These are phyloP conservation scores for Notoglanidium macrostoma DNA, from an alignment of 2,797 vertebrate genomes.

Conservation along the genomic window DNA sequence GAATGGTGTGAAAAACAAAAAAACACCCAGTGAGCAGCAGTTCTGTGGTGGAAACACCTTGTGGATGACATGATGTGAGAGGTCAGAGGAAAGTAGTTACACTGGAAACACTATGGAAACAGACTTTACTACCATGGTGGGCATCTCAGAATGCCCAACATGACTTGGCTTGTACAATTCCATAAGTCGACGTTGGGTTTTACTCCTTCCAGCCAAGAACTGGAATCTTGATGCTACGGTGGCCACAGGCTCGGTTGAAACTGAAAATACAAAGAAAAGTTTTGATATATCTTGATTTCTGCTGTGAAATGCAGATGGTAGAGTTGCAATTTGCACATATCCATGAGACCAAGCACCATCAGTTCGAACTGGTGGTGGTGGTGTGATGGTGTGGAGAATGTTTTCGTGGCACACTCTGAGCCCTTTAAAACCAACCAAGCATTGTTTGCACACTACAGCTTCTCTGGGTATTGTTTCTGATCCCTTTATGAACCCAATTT, in stretches of 20 bases:
- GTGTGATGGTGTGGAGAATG: not conserved
- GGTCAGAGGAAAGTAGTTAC: not conserved
- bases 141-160: not conserved
- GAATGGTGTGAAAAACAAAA: slow-evolving; percentile 3
- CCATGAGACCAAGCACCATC: not conserved
- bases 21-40: slow-evolving; percentile 6
- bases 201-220: not conserved
- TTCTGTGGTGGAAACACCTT: not conserved
- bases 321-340: not conserved
- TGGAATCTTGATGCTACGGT: too few relatives aligned
- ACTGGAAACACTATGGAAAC: not conserved
- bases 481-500: not conserved
- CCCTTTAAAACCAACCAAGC: slow-evolving; percentile 1
- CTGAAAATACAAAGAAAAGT: not conserved
- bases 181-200: not conserved
- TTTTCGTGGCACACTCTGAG: not conserved
- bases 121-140: too few relatives aligned
- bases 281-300: not conserved
- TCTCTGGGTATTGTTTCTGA: not conserved
- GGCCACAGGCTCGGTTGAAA: not conserved
- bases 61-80: not conserved
- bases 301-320: not conserved
- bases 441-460: not conserved
- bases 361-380: not conserved
- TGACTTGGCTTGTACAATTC: not conserved